Percentiles rank a stretch among this genome's conserved stretches.
Evolutionary conservation across 2,113 vertebrate genomes (phyloP).

Genomic region (rabbit (Oryctolagus cuniculus)): DNA sequence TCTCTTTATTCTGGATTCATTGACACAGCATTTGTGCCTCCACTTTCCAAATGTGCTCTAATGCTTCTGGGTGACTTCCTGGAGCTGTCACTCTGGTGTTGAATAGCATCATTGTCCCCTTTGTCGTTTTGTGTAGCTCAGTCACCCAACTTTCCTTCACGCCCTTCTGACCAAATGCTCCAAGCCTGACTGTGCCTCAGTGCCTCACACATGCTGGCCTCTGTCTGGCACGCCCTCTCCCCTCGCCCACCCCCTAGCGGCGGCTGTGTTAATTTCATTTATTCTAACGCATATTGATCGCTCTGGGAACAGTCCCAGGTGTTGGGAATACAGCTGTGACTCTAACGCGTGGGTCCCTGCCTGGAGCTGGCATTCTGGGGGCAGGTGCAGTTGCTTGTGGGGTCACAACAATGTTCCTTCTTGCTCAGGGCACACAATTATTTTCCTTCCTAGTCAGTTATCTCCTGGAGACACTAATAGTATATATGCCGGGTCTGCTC

Average conservation of each 20-base stretch:
- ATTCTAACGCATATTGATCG: not conserved
- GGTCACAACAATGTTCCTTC: not conserved
- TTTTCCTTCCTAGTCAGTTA: not conserved
- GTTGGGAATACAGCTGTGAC: not conserved
- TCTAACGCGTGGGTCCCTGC: not conserved
- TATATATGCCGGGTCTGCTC: too few species aligned
- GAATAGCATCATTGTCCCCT: not conserved
- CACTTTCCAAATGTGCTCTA: not conserved
- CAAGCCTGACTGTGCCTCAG: not conserved
- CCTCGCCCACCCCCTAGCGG: fast-evolving
- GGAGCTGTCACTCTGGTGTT: not conserved
- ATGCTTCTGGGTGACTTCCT: not conserved
- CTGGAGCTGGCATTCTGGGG: not conserved
- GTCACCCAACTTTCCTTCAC: not conserved
- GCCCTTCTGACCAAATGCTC: not conserved
- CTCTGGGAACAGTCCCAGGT: not conserved
- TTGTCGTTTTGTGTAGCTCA: too few species aligned
- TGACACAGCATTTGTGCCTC: not conserved
- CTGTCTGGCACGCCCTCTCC: not conserved
- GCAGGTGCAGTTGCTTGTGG: not conserved
- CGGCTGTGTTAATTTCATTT: not conserved
- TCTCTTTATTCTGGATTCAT: not conserved
- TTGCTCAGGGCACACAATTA: not conserved
- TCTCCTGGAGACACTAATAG: not conserved
- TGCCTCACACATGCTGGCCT: not conserved